phyloP scores from a whole-genome alignment of 1,140 invertebrate genomes.

The Episyrphus balteatus region DNA sequence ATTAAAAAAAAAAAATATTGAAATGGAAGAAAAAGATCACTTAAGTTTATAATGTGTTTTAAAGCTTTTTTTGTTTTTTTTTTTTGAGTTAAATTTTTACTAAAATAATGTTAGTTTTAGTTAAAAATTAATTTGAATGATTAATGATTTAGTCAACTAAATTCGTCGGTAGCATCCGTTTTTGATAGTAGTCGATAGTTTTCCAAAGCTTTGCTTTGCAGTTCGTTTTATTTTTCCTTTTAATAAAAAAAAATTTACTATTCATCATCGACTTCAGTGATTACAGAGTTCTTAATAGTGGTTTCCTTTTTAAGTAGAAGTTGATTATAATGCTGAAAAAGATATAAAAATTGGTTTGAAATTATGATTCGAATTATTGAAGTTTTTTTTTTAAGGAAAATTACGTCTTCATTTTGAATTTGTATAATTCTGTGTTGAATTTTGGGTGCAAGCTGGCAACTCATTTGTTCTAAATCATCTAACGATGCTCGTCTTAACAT shows the following conservation, averaged over 20 bases:
- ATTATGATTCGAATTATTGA: neutral
- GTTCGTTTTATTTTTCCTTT: no score
- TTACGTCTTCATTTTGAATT: constrained; percentile 54
- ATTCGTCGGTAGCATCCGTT: no score
- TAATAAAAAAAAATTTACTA: constrained; percentile 21
- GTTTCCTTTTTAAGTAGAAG: constrained; percentile 28
- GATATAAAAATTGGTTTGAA: neutral
- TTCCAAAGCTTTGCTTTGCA: no score
- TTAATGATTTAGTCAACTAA: no score
- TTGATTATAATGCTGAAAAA: constrained; percentile 25
- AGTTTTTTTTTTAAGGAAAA: neutral
- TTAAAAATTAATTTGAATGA: no score
- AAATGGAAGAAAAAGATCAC: no score
- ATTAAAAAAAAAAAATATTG: no score
- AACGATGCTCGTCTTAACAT: constrained; percentile 54
- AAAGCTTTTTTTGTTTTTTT: no score
- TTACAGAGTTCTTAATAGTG: constrained; percentile 29
- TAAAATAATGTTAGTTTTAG: no score
- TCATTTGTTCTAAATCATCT: constrained; percentile 64
- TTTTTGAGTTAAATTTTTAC: no score
- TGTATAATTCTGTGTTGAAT: constrained; percentile 66
- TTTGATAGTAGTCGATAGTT: no score
- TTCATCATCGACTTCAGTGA: constrained; percentile 31
- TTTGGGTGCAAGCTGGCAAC: constrained; percentile 62
- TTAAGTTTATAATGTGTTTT: no score